Evolutionary conservation across 2,797 vertebrate genomes (phyloP).

Genomic region (Gorsachius magnificus): DNA sequence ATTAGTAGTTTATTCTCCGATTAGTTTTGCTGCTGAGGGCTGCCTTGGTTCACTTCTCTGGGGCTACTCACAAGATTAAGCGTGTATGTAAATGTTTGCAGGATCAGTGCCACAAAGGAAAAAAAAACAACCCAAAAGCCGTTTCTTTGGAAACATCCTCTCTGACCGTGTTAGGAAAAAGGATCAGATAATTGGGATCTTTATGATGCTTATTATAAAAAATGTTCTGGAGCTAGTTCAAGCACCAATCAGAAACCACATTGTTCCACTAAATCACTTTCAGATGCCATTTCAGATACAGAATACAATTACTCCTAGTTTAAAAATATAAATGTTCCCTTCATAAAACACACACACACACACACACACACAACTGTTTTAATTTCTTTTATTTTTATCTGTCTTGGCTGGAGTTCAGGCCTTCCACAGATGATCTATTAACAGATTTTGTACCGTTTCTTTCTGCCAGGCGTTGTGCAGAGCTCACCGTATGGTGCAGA

Average conservation of each 20-base stretch:
- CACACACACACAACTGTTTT: constrained; percentile 61
- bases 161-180: constrained; percentile 73
- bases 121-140: neutral
- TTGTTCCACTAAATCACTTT: constrained; percentile 93
- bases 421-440: constrained; percentile 85
- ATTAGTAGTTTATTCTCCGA: constrained; percentile 45
- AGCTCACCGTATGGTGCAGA: constrained; percentile 58
- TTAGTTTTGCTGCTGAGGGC: constrained; percentile 43
- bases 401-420: constrained; percentile 82
- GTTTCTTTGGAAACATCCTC: constrained; percentile 71
- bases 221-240: constrained; percentile 86
- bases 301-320: constrained; percentile 90
- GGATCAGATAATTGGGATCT: constrained; percentile 87
- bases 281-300: constrained; percentile 90
- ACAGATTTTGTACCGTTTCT: constrained; percentile 80
- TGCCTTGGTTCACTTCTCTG: constrained; percentile 36
- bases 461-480: constrained; percentile 67
- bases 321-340: constrained; percentile 90
- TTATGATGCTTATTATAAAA: constrained; percentile 84
- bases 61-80: constrained; percentile 19
- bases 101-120: constrained; percentile 29
- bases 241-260: constrained; percentile 90
- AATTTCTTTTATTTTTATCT: constrained; percentile 82
- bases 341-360: constrained; percentile 40
- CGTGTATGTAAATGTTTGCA: constrained; percentile 33